phyloP scores from a whole-genome alignment of 2,113 vertebrate species.

The Sula dactylatra region DNA sequence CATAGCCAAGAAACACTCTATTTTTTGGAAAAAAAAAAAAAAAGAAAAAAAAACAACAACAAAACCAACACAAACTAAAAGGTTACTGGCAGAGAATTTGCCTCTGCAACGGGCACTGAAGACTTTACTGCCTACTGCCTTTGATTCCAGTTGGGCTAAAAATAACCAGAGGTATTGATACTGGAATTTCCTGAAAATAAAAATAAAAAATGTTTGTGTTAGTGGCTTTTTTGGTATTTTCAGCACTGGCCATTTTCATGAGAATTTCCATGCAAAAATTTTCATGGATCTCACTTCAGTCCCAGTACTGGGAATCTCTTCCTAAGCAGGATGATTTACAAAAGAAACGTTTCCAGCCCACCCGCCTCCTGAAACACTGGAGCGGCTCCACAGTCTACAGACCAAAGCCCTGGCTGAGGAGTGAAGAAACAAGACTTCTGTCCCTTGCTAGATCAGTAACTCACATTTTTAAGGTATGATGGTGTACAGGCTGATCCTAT shows the following conservation, averaged over 20 bases:
- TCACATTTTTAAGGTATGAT: background rate
- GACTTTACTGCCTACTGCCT: background rate
- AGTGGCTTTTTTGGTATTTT: slow-evolving; percentile 13
- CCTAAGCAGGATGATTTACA: background rate
- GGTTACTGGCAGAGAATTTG: background rate
- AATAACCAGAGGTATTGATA: slow-evolving; percentile 23
- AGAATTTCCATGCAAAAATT: background rate
- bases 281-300: background rate
- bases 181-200: slow-evolving; percentile 31
- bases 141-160: background rate
- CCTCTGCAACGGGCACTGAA: background rate
- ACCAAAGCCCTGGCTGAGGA: background rate
- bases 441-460: background rate
- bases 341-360: background rate
- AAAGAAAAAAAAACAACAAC: no score
- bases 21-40: background rate
- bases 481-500: background rate
- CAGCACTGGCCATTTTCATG: background rate
- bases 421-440: background rate
- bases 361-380: background rate
- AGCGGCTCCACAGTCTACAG: background rate
- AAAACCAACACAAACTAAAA: background rate
- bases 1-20: background rate
- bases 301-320: background rate
- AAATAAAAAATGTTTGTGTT: background rate